A percentile compares a stretch with the other conserved stretches of the same genome.
Conservation (phyloP, 2,888 invertebrate genomes). For the Dryococelus australis region DNA sequence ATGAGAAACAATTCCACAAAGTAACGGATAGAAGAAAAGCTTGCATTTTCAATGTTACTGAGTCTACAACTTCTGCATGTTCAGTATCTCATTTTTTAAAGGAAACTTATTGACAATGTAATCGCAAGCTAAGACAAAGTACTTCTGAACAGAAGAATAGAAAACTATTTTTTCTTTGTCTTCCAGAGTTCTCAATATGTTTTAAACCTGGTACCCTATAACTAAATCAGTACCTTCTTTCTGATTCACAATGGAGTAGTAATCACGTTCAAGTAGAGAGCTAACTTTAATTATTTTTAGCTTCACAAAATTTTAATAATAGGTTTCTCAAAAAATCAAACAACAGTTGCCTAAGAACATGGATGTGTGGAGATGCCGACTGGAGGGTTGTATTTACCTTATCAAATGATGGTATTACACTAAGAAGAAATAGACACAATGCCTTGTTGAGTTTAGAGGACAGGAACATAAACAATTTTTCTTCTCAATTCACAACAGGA, state of each 20-base stretch:
- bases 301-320: too few species aligned
- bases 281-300: too few species aligned
- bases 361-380: too few species aligned
- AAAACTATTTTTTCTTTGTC: background rate
- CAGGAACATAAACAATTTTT: slow-evolving; percentile 4
- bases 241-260: too few species aligned
- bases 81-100: background rate
- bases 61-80: background rate
- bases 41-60: background rate
- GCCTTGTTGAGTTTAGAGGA: background rate
- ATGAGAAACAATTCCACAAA: too few species aligned
- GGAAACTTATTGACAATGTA: background rate
- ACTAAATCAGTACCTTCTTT: background rate
- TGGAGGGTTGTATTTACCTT: background rate
- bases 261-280: too few species aligned
- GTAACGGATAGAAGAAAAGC: background rate
- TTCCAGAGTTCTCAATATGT: background rate
- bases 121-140: background rate
- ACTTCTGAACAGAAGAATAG: background rate
- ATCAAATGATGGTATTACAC: background rate
- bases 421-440: background rate
- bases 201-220: background rate
- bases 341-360: too few species aligned
- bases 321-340: too few species aligned
- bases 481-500: background rate